Evolutionary conservation across 2,888 invertebrate species (phyloP).

Genomic region (Geotrupes spiniger): DNA sequence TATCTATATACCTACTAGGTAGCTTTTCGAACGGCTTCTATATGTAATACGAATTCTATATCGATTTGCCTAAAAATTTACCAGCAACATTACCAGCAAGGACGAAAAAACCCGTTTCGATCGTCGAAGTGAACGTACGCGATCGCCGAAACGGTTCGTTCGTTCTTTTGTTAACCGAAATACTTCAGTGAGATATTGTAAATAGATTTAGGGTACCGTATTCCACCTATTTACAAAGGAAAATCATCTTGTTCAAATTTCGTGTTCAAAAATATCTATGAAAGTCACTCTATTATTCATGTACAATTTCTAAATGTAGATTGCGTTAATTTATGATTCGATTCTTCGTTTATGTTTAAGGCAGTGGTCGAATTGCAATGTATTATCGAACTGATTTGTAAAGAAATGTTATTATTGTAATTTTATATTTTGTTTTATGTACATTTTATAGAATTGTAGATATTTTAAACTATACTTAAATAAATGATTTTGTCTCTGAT

Average conservation of each 20-base stretch:
- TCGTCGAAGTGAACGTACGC: neutral
- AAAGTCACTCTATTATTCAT: slow-evolving; percentile 4
- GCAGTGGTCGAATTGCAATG: no score
- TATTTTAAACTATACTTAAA: slow-evolving; percentile 33
- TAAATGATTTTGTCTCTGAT: slow-evolving; percentile 17
- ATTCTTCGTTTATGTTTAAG: no score
- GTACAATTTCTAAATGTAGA: slow-evolving; percentile 11
- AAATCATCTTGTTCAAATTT: slow-evolving; percentile 16
- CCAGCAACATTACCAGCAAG: neutral
- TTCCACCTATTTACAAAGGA: slow-evolving; percentile 11
- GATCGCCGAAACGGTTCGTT: neutral
- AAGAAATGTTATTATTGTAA: slow-evolving; percentile 24
- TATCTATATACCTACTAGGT: slow-evolving; percentile 13
- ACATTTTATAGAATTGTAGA: slow-evolving; percentile 43
- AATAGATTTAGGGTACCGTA: slow-evolving; percentile 15
- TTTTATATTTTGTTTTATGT: slow-evolving; percentile 39
- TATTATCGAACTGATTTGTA: slow-evolving; percentile 32
- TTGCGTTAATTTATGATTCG: no score
- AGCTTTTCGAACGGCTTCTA: slow-evolving; percentile 15
- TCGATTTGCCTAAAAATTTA: slow-evolving; percentile 17
- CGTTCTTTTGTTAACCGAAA: slow-evolving; percentile 5
- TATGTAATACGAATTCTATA: slow-evolving; percentile 18
- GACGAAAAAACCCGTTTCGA: no score
- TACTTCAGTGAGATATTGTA: slow-evolving; percentile 16
- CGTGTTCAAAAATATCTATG: slow-evolving; percentile 14